Conservation (phyloP, 92 coral and sea anemone species). For the Porites evermanni region DNA sequence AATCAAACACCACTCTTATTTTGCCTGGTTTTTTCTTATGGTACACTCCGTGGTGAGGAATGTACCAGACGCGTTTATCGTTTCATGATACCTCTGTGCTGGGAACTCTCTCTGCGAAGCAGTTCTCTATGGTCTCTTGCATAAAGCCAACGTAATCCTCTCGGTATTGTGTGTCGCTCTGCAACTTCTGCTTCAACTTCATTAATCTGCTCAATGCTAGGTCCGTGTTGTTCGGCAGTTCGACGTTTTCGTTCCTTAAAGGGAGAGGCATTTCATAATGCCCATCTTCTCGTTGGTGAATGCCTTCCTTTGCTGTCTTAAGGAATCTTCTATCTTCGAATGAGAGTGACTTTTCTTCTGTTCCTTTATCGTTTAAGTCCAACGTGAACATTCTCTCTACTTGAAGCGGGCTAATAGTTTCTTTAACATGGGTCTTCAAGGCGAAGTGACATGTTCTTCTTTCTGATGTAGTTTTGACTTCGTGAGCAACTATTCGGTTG, state of each 20-base stretch:
- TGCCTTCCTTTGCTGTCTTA: conserved; percentile 45
- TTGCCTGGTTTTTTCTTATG: background rate
- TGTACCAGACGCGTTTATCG: conserved; percentile 22
- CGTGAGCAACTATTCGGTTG: conserved; percentile 28
- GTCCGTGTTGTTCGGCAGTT: conserved; percentile 46
- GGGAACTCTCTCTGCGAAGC: conserved; percentile 5
- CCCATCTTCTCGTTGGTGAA: conserved; percentile 43
- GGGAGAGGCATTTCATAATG: conserved; percentile 72
- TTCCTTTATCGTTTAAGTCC: conserved; percentile 40
- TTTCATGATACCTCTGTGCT: background rate
- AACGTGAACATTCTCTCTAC: conserved; percentile 45
- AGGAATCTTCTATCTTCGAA: conserved; percentile 61
- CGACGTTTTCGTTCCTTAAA: conserved; percentile 2
- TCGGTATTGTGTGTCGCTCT: conserved; percentile 35
- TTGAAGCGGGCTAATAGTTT: conserved; percentile 40
- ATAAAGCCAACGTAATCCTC: conserved; percentile 11
- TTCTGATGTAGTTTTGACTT: conserved; percentile 26
- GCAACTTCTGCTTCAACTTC: conserved; percentile 33
- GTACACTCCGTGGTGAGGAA: conserved; percentile 32
- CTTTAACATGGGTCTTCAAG: conserved; percentile 44
- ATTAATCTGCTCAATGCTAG: conserved; percentile 42
- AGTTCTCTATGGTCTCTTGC: conserved; percentile 2
- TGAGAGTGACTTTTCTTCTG: conserved; percentile 55
- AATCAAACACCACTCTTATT: no score
- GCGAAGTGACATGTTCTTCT: conserved; percentile 38